Percentiles rank a stretch among this genome's conserved stretches.
Conservation (phyloP, 2,113 vertebrate species). For the Verasper variegatus region DNA sequence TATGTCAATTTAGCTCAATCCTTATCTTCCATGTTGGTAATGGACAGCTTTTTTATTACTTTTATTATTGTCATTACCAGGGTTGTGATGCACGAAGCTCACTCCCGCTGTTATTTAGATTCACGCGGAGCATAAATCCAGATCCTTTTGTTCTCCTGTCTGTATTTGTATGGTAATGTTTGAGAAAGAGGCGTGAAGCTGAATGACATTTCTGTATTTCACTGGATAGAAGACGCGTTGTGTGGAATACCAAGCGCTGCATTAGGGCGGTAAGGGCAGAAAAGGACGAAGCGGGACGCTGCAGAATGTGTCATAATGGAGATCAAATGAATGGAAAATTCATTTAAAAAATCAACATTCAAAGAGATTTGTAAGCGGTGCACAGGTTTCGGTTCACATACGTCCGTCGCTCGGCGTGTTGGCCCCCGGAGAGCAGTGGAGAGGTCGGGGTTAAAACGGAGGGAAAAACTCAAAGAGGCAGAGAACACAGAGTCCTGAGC, state of each 20-base stretch:
- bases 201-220: conserved; percentile 76
- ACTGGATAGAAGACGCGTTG: conserved; percentile 26
- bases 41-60: conserved; percentile 60
- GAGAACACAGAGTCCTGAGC: conserved; percentile 56
- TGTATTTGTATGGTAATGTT: conserved; percentile 78
- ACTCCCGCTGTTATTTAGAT: conserved; percentile 46
- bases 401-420: not conserved
- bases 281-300: conserved; percentile 64
- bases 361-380: conserved; percentile 11
- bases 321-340: conserved; percentile 1
- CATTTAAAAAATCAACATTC: conserved; percentile 8
- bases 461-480: conserved; percentile 20
- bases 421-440: not conserved
- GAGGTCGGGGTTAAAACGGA: conserved; percentile 1
- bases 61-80: conserved; percentile 54
- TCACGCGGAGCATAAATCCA: conserved; percentile 57
- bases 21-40: conserved; percentile 54
- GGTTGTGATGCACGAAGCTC: conserved; percentile 41
- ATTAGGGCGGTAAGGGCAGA: conserved; percentile 63
- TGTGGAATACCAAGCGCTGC: conserved; percentile 73
- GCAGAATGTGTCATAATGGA: conserved; percentile 27
- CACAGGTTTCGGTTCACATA: not conserved
- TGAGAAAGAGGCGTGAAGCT: conserved; percentile 63
- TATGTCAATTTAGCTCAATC: conserved; percentile 63
- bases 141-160: conserved; percentile 60